Percentiles rank a stretch among this genome's conserved stretches.
Evolutionary conservation across 2,113 vertebrate genomes (phyloP).

Genomic region (Urocolius indicus): DNA sequence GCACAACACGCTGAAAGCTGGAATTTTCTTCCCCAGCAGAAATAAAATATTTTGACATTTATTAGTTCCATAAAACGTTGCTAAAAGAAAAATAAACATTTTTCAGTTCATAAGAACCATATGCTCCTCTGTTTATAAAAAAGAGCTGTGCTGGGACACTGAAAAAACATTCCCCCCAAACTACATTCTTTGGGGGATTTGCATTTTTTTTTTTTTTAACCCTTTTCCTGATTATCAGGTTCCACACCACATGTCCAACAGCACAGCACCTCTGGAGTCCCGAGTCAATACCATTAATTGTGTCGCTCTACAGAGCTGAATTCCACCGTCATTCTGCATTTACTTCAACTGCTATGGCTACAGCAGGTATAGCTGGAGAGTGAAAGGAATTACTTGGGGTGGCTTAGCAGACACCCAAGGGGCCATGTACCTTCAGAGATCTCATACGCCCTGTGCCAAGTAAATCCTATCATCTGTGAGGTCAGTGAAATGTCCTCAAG

Average conservation of each 20-base stretch:
- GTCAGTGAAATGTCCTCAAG: neutral
- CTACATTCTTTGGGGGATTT: constrained; percentile 47
- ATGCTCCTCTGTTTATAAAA: constrained; percentile 60
- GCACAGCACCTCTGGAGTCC: neutral
- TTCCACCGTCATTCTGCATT: neutral
- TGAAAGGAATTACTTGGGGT: neutral
- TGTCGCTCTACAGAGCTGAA: neutral
- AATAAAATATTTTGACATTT: constrained; percentile 71
- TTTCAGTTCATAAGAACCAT: constrained; percentile 68
- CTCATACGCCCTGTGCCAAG: neutral
- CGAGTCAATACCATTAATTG: neutral
- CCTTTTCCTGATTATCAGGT: constrained; percentile 16
- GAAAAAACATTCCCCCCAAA: constrained; percentile 32
- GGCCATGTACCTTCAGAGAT: neutral
- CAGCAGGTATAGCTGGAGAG: neutral
- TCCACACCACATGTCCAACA: neutral
- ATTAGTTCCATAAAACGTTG: constrained; percentile 65
- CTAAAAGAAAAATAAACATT: constrained; percentile 67
- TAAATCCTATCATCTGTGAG: neutral
- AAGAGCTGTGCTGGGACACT: constrained; percentile 27
- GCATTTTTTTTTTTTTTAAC: constrained; percentile 55
- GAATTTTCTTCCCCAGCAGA: constrained; percentile 49
- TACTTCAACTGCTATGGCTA: neutral
- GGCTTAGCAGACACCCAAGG: neutral
- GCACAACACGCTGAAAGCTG: constrained; percentile 57